Conservation (phyloP, 1,140 invertebrate genomes). For the Microvelia longipes region DNA sequence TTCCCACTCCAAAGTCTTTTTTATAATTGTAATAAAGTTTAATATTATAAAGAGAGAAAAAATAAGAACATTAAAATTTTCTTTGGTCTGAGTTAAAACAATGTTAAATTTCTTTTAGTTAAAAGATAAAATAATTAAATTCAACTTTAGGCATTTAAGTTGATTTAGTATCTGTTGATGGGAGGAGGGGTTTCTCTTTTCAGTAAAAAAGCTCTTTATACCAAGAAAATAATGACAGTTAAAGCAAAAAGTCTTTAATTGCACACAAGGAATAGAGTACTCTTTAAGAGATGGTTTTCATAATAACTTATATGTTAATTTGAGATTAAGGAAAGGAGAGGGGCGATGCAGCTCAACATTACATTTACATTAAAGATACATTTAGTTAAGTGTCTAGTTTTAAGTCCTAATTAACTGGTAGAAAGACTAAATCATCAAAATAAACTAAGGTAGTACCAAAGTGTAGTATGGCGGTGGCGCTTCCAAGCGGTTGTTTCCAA, state of each 20-base stretch:
- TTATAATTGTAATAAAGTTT: no score
- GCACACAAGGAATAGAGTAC: background rate
- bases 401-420: conserved; percentile 13
- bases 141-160: background rate
- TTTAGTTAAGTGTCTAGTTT: conserved; percentile 17
- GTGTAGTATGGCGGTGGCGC: background rate
- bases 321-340: background rate
- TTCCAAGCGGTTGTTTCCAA: background rate
- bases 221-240: background rate
- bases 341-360: conserved; percentile 1
- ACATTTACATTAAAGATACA: conserved; percentile 17
- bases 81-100: no score
- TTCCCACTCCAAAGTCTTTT: no score
- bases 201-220: background rate
- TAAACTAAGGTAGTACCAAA: background rate
- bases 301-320: conserved; percentile 7
- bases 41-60: no score
- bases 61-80: no score
- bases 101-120: no score
- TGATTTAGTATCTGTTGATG: no score
- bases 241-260: background rate
- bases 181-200: no score
- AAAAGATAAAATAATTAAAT: background rate
- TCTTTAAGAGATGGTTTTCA: conserved; percentile 4
- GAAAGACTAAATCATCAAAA: conserved; percentile 13